A percentile compares a stretch with the other conserved stretches of the same genome.
These are phyloP conservation scores for Pampus argenteus DNA, from an alignment of 2,797 vertebrate species.

Conservation along the genomic window DNA sequence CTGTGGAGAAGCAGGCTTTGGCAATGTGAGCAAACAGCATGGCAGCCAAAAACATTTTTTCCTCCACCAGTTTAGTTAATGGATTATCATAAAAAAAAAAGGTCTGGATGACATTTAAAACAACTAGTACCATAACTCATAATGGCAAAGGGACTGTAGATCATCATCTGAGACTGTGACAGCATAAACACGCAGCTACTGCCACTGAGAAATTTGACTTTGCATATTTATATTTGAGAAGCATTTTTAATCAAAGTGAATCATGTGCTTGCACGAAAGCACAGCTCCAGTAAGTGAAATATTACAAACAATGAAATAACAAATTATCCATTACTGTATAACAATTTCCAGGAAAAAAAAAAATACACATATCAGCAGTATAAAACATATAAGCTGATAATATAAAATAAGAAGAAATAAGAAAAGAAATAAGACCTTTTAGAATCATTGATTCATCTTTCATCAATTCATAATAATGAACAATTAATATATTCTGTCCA, in stretches of 20 bases:
- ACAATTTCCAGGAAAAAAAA: neutral
- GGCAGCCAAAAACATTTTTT: conserved; percentile 28
- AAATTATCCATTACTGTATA: neutral
- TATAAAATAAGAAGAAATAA: neutral
- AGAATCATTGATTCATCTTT: conserved; percentile 6
- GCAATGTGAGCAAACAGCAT: conserved; percentile 20
- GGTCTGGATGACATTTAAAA: conserved; percentile 46
- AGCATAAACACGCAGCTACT: conserved; percentile 8
- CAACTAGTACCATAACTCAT: conserved; percentile 23
- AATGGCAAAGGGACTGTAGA: conserved; percentile 11
- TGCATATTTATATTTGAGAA: conserved; percentile 1
- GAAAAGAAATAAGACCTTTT: conserved; percentile 7
- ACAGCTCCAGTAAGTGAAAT: conserved; percentile 1
- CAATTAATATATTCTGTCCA: no score
- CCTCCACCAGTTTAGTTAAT: conserved; percentile 18
- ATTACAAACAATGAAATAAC: conserved; percentile 1
- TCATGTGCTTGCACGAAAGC: neutral
- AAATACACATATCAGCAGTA: neutral
- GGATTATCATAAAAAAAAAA: conserved; percentile 39
- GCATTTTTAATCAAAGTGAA: conserved; percentile 6
- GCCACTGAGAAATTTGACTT: neutral
- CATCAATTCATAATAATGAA: no score
- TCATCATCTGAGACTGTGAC: conserved; percentile 24
- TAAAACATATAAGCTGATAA: neutral
- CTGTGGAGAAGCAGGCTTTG: conserved; percentile 21